These are phyloP conservation scores for Lipophrys pholis DNA, from an alignment of 2,113 vertebrate genomes.

Conservation along the genomic window DNA sequence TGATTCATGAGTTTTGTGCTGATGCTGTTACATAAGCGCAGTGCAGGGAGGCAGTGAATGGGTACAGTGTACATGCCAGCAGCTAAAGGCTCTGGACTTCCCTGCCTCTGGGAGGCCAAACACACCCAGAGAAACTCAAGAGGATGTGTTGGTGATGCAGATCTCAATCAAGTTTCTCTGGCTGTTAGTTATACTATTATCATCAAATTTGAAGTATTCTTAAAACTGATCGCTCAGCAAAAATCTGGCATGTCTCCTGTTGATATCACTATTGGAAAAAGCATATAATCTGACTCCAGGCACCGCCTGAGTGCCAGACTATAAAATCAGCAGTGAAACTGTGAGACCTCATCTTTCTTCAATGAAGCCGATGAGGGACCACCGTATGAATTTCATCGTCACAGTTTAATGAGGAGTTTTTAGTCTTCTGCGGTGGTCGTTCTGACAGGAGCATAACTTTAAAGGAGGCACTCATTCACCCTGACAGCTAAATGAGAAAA, in stretches of 20 bases:
- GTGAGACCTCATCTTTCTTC: background rate
- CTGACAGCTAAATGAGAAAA: background rate
- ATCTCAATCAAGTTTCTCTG: too few species aligned
- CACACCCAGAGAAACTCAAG: background rate
- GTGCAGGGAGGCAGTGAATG: constrained; percentile 27
- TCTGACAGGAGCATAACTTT: background rate
- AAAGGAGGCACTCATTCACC: background rate
- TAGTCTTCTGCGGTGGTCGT: background rate
- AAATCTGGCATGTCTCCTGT: background rate
- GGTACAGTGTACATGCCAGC: constrained; percentile 26
- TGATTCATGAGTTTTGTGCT: constrained; percentile 37
- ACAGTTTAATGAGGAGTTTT: constrained; percentile 32
- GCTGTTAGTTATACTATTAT: too few species aligned
- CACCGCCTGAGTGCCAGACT: background rate
- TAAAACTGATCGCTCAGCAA: background rate
- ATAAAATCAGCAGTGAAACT: constrained; percentile 23
- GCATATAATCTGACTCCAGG: background rate
- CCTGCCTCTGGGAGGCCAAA: constrained; percentile 3
- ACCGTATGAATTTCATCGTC: constrained; percentile 15
- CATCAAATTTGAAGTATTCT: too few species aligned
- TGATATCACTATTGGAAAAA: background rate
- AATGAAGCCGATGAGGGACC: background rate
- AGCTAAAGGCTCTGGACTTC: constrained; percentile 12
- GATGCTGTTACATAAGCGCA: constrained; percentile 22
- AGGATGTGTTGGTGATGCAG: background rate